phyloP scores from a whole-genome alignment of 2,888 invertebrate species.

The Pharmacophagus antenor region DNA sequence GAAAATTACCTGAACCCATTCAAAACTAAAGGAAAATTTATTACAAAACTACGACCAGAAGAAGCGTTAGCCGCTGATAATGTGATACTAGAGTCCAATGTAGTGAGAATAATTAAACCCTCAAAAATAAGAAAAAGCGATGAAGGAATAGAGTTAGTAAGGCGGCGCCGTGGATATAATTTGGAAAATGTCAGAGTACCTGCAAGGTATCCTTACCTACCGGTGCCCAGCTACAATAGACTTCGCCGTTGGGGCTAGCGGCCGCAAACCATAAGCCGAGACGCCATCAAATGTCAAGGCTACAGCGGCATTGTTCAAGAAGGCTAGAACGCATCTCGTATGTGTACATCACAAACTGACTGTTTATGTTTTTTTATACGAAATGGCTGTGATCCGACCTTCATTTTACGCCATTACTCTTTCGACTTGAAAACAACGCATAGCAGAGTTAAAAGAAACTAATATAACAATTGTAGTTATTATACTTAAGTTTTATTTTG shows the following conservation, averaged over 20 bases:
- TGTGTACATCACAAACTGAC: constrained; percentile 46
- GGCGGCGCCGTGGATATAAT: constrained; percentile 72
- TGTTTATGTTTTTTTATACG: constrained; percentile 58
- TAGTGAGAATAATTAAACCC: constrained; percentile 63
- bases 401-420: constrained; percentile 52
- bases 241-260: constrained; percentile 76
- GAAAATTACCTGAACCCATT: constrained; percentile 56
- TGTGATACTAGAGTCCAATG: constrained; percentile 70
- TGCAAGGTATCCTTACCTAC: constrained; percentile 71
- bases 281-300: constrained; percentile 71
- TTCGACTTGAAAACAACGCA: constrained; percentile 53
- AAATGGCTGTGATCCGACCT: constrained; percentile 76
- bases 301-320: constrained; percentile 53
- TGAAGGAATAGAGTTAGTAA: constrained; percentile 54
- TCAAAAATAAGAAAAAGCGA: constrained; percentile 46
- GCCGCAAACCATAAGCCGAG: constrained; percentile 42
- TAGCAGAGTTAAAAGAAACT: constrained; percentile 46
- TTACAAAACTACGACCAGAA: constrained; percentile 64
- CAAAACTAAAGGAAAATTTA: constrained; percentile 66
- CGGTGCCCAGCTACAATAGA: constrained; percentile 66
- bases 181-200: constrained; percentile 76
- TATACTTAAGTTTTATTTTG: constrained; percentile 20
- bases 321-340: constrained; percentile 48
- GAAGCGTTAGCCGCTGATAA: constrained; percentile 66
- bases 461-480: constrained; percentile 19